Evolutionary conservation across 2,113 vertebrate genomes (phyloP).

Genomic region (Chloropsis cyanopogon): DNA sequence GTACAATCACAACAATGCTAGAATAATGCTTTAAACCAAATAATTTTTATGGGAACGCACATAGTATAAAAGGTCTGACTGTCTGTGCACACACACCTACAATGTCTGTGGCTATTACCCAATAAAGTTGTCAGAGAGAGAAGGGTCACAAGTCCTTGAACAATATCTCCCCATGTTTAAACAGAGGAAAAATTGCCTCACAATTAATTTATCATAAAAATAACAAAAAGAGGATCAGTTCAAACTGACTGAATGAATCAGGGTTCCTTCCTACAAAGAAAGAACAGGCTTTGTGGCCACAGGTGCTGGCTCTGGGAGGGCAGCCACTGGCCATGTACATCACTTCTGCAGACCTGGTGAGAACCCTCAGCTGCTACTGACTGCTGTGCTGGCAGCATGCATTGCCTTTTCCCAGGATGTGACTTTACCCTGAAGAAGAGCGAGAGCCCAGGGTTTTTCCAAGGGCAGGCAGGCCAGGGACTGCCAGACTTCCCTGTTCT

Average conservation of each 20-base stretch:
- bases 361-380: background rate
- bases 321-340: background rate
- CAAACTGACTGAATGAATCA: constrained; percentile 30
- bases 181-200: constrained; percentile 40
- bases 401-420: background rate
- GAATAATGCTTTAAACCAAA: constrained; percentile 68
- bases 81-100: constrained; percentile 51
- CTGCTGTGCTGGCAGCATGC: background rate
- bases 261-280: constrained; percentile 31
- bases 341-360: background rate
- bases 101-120: constrained; percentile 65
- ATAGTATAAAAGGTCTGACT: constrained; percentile 67
- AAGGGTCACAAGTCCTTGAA: constrained; percentile 74
- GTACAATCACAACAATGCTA: constrained; percentile 59
- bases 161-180: constrained; percentile 65
- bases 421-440: background rate
- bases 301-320: background rate
- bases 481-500: background rate
- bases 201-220: constrained; percentile 67
- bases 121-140: constrained; percentile 76
- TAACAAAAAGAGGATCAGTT: constrained; percentile 43
- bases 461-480: background rate
- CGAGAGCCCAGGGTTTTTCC: background rate
- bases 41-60: constrained; percentile 72
- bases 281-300: background rate